phyloP scores from a whole-genome alignment of 2,888 invertebrate genomes.

The Apodemia duryi region DNA sequence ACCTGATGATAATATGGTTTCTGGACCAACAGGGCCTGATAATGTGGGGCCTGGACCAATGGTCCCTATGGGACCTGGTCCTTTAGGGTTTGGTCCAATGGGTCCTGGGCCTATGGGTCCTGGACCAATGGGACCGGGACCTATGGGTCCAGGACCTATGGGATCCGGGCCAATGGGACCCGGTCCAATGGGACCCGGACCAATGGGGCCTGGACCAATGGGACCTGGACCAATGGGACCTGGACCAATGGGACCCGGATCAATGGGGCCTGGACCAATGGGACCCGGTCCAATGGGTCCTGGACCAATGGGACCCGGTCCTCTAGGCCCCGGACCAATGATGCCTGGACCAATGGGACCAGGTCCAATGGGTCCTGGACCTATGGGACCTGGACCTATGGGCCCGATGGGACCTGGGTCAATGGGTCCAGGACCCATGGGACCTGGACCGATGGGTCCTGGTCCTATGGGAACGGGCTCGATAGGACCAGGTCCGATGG shows the following conservation, averaged over 20 bases:
- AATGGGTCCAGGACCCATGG: constrained; percentile 35
- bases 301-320: constrained; percentile 34
- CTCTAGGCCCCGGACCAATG: constrained; percentile 31
- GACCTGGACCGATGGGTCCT: constrained; percentile 29
- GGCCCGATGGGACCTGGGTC: constrained; percentile 38
- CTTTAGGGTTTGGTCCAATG: constrained; percentile 31
- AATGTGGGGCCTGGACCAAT: constrained; percentile 28
- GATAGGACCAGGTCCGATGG: constrained; percentile 36
- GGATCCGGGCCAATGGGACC: constrained; percentile 22
- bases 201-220: constrained; percentile 27
- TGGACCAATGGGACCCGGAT: constrained; percentile 29
- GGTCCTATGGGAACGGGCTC: constrained; percentile 29
- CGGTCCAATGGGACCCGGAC: constrained; percentile 22
- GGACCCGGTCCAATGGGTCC: constrained; percentile 28
- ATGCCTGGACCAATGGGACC: constrained; percentile 31
- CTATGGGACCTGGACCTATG: constrained; percentile 35
- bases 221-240: constrained; percentile 35
- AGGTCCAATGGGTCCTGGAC: constrained; percentile 29
- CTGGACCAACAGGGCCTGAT: constrained; percentile 28
- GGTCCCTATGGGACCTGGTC: constrained; percentile 38
- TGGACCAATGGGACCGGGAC: constrained; percentile 29
- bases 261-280: constrained; percentile 31
- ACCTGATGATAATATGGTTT: constrained; percentile 29
- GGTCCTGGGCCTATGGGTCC: constrained; percentile 29
- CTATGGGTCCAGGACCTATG: constrained; percentile 37